Evolutionary conservation across 1,140 invertebrate species (phyloP).

Genomic region (Orchesella cincta): DNA sequence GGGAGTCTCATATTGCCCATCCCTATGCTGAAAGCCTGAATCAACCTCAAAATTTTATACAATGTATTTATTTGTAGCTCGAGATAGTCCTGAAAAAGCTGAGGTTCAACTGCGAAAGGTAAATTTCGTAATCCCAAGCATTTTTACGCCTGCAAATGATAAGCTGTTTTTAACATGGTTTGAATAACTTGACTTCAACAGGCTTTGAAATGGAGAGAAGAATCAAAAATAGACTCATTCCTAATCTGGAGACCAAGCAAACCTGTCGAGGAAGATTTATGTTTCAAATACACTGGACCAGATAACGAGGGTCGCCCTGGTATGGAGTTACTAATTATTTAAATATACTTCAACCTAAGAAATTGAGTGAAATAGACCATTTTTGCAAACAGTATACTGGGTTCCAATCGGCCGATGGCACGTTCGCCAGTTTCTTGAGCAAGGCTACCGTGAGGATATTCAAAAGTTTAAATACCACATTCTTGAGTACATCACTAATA

Average conservation of each 20-base stretch:
- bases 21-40: too few relatives aligned
- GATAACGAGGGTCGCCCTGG: slow-evolving; percentile 33
- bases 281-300: slow-evolving; percentile 24
- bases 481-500: slow-evolving; percentile 18
- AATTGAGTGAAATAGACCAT: background rate
- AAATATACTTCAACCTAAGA: background rate
- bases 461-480: slow-evolving; percentile 28
- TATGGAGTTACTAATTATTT: slow-evolving; percentile 3
- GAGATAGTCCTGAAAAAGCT: slow-evolving; percentile 3
- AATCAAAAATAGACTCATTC: slow-evolving; percentile 23
- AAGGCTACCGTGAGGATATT: slow-evolving; percentile 32
- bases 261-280: slow-evolving; percentile 11
- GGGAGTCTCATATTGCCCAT: too few relatives aligned
- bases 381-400: slow-evolving; percentile 2
- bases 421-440: slow-evolving; percentile 31
- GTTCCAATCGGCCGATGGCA: slow-evolving; percentile 18
- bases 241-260: slow-evolving; percentile 2
- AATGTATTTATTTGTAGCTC: background rate
- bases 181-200: background rate
- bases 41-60: too few relatives aligned
- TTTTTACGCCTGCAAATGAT: background rate
- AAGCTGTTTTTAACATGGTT: background rate
- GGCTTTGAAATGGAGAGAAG: slow-evolving; percentile 29
- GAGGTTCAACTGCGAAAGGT: slow-evolving; percentile 7
- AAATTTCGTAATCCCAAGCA: background rate